Base-by-base conservation (phyloP, 2,113 vertebrate species). In the Catharus minimus region DNA sequence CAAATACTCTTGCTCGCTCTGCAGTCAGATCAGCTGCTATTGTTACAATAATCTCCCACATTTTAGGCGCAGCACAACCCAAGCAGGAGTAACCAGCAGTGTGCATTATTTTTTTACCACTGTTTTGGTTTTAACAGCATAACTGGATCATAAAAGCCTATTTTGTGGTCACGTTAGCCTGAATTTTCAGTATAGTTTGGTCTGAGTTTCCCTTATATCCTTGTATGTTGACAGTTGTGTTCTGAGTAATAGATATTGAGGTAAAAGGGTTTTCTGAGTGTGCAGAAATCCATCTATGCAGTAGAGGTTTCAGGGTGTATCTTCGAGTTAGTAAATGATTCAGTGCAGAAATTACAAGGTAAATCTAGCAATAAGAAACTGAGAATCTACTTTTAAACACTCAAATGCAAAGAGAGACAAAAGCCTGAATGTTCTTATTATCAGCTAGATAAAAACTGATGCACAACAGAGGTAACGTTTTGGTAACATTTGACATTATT, bases 31-130 rank as follows among this genome's bases (percentile, higher is more conserved):
- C 53, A 30, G 9, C 43, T 82, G 8, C 33, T 86, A 9, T 18
- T 47, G 30, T 61, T 80, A 22, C 1, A 26, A n/a, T 61, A 15
- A 33, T 67, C 53, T 68, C 39, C 13, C 17, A 44, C 5, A 3
- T 86, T 92, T 83, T 69, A 83, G 43, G 23, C 86, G 38, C 28
- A 69, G 20, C 2, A 2, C 1, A 4, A 56, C 18, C 13, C 19
- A 64, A 82, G 17, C 27, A 65, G 41, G 15, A 62, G 11, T 43
- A 84, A 19, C 24, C 47, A 75, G 57, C 0, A 0, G 17, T 17
- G 3, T 32, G 27, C 26, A 2, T 82, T 62, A 16, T 44, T 18
- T 18, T 81, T 86, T 73, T 47, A 39, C 15, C 18, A 11, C 21
- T 58, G 3, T 57, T 88, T 74, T 62, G 26, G 4, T 56, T 86